Evolutionary conservation across 2,888 invertebrate genomes (phyloP).

Genomic region (Tiphia femorata): DNA sequence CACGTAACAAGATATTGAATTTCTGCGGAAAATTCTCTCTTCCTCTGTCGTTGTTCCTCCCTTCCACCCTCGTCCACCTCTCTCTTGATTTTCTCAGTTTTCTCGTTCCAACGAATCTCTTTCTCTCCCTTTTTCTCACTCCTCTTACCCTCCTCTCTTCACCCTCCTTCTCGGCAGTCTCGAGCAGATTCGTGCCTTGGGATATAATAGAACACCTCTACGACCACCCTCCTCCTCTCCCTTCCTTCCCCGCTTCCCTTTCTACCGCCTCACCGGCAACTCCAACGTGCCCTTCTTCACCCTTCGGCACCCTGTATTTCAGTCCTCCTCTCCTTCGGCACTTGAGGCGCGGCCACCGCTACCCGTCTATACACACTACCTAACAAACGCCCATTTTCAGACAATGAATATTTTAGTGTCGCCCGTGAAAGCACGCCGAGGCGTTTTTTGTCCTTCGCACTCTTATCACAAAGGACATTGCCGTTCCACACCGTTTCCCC

Average conservation of each 20-base stretch:
- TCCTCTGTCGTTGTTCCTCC: not conserved
- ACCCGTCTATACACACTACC: conserved; percentile 42
- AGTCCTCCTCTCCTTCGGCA: conserved; percentile 35
- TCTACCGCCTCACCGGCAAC: conserved; percentile 5
- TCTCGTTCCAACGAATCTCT: no score
- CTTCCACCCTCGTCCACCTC: not conserved
- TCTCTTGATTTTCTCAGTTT: no score
- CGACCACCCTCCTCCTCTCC: conserved; percentile 4
- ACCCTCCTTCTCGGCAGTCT: conserved; percentile 10
- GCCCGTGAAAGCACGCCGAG: conserved; percentile 52
- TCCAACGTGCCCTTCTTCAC: not conserved
- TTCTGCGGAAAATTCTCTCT: conserved; percentile 41
- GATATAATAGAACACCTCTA: conserved; percentile 53
- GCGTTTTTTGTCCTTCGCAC: conserved; percentile 33
- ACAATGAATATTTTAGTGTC: conserved; percentile 61
- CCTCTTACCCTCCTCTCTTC: no score
- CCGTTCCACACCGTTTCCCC: conserved; percentile 23
- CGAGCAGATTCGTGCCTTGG: conserved; percentile 45
- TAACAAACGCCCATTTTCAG: conserved; percentile 60
- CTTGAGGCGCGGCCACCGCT: conserved; percentile 23
- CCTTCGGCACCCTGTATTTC: conserved; percentile 18
- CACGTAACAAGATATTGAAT: conserved; percentile 45
- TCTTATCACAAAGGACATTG: conserved; percentile 41
- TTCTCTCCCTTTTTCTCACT: no score
- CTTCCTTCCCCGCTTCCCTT: conserved; percentile 17